phyloP scores from a whole-genome alignment of 1,140 invertebrate genomes.

The Drosophila quadrilineata region DNA sequence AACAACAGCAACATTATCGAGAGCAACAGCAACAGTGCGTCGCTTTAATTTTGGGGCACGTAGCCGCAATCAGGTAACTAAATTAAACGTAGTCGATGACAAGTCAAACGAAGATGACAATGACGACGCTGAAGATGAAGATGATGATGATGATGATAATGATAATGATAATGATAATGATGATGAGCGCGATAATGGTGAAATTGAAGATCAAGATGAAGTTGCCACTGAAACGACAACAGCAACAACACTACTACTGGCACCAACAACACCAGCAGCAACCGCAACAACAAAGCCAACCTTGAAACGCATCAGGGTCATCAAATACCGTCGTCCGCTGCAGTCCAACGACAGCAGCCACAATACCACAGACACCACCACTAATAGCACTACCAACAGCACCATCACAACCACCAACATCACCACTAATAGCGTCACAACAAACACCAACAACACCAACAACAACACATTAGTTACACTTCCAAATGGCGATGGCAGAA shows the following conservation, averaged over 20 bases:
- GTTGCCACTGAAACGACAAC: constrained; percentile 13
- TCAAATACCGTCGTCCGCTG: constrained; percentile 66
- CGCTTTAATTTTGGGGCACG: constrained; percentile 39
- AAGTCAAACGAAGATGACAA: constrained; percentile 33
- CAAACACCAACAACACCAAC: constrained; percentile 6
- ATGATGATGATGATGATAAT: constrained; percentile 22
- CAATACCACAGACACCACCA: constrained; percentile 47
- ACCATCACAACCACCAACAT: constrained; percentile 22
- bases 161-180: no score
- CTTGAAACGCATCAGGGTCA: constrained; percentile 64
- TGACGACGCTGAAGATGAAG: constrained; percentile 19
- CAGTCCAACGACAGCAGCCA: constrained; percentile 42
- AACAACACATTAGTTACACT: constrained; percentile 8
- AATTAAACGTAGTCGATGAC: constrained; percentile 53
- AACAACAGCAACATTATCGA: constrained; percentile 14
- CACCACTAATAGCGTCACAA: constrained; percentile 49
- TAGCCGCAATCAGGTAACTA: constrained; percentile 62
- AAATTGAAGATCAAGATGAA: constrained; percentile 11
- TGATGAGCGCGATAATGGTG: constrained; percentile 23
- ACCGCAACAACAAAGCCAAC: constrained; percentile 35
- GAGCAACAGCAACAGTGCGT: constrained; percentile 25
- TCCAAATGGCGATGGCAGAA: constrained; percentile 28
- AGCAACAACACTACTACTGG: constrained; percentile 14
- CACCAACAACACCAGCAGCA: constrained; percentile 20
- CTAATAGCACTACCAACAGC: constrained; percentile 13